These are phyloP conservation scores for Sarcophaga subvicina DNA, from an alignment of 2,888 invertebrate genomes.

Conservation along the genomic window DNA sequence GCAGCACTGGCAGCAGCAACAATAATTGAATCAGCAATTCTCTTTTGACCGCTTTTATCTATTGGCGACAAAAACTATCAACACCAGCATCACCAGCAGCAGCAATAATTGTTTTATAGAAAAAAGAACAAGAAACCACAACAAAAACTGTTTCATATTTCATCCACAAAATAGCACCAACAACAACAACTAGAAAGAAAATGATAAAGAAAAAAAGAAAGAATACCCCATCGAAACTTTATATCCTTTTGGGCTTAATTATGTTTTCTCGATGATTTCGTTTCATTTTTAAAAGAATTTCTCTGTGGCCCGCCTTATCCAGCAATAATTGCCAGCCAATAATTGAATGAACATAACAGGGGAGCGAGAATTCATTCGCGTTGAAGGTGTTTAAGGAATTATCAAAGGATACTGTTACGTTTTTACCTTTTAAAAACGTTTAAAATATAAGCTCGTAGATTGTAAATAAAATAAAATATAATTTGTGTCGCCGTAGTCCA, in stretches of 20 bases:
- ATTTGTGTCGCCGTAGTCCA: no score
- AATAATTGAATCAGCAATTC: slow-evolving; percentile 66
- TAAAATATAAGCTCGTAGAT: no score
- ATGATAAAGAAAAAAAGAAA: not conserved
- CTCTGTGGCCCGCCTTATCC: not conserved
- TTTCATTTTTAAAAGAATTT: slow-evolving; percentile 8
- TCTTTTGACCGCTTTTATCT: slow-evolving; percentile 62
- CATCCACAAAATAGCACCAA: not conserved
- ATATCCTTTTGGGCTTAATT: slow-evolving; percentile 58
- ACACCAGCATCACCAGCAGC: slow-evolving; percentile 17
- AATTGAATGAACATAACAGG: not conserved
- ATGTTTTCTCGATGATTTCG: slow-evolving; percentile 53
- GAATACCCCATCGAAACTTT: slow-evolving; percentile 54
- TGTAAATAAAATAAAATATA: no score
- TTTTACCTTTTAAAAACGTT: no score
- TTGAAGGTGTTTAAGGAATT: no score
- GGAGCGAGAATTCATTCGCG: no score
- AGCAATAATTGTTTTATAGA: slow-evolving; percentile 51
- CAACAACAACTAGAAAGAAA: not conserved
- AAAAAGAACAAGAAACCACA: slow-evolving; percentile 12
- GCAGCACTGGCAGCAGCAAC: no score
- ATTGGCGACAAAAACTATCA: slow-evolving; percentile 59
- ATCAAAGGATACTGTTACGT: no score
- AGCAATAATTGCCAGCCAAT: not conserved
- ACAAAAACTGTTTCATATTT: slow-evolving; percentile 37